phyloP scores from a whole-genome alignment of 2,888 invertebrate genomes.

The Hyalella azteca region DNA sequence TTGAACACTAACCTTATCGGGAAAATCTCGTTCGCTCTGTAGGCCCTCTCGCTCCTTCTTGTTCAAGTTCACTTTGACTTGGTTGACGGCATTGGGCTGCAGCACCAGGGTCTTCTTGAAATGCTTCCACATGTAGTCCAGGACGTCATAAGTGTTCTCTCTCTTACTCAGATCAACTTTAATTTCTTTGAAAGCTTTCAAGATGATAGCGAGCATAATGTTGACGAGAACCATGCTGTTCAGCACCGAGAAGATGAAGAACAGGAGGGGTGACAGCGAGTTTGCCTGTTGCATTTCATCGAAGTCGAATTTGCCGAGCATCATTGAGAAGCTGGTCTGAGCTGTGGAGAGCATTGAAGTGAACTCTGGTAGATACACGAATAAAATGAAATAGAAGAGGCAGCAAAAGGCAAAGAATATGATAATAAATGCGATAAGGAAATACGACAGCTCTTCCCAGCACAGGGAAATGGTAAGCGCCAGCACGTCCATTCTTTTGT shows the following conservation, averaged over 20 bases:
- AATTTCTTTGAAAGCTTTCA: constrained; percentile 48
- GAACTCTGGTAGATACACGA: constrained; percentile 59
- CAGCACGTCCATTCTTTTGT: constrained; percentile 61
- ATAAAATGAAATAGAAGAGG: constrained; percentile 61
- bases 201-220: constrained; percentile 57
- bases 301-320: constrained; percentile 65
- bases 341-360: constrained; percentile 62
- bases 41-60: neutral
- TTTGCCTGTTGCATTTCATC: constrained; percentile 60
- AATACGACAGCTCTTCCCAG: constrained; percentile 61
- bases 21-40: neutral
- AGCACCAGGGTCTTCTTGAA: constrained; percentile 23
- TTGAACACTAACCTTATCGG: constrained; percentile 24
- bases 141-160: constrained; percentile 47
- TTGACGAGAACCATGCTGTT: constrained; percentile 63
- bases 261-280: constrained; percentile 61
- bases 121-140: constrained; percentile 43
- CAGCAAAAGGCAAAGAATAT: constrained; percentile 64
- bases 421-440: constrained; percentile 64
- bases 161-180: constrained; percentile 43
- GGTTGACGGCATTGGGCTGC: constrained; percentile 28
- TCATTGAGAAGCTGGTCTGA: constrained; percentile 64
- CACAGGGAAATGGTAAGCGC: constrained; percentile 60
- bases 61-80: neutral
- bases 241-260: constrained; percentile 63